A percentile compares a stretch with the other conserved stretches of the same genome.
These are phyloP conservation scores for Liposcelis brunnea DNA, from an alignment of 2,888 invertebrate genomes.

Conservation along the genomic window DNA sequence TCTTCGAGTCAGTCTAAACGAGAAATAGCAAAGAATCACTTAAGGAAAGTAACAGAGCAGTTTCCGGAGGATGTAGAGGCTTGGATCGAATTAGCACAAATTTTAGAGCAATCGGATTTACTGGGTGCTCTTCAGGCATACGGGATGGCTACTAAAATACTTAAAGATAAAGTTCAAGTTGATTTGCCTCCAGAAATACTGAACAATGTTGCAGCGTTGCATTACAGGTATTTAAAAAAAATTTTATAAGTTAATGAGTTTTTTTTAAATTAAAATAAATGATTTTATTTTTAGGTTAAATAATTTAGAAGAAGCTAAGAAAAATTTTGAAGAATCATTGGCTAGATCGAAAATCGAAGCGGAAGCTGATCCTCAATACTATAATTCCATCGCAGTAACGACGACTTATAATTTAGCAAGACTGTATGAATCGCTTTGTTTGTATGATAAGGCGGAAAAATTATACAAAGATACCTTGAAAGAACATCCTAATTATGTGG, in stretches of 20 bases:
- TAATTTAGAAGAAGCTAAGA: constrained; percentile 70
- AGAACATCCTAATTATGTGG: constrained; percentile 96
- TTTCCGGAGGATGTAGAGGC: constrained; percentile 98
- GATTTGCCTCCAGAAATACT: constrained; percentile 95
- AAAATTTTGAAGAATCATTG: constrained; percentile 69
- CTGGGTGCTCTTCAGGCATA: constrained; percentile 81
- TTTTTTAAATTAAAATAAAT: too few species aligned
- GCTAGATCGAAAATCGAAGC: constrained; percentile 66
- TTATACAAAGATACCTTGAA: constrained; percentile 92
- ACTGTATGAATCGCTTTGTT: constrained; percentile 79
- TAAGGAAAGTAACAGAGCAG: constrained; percentile 90
- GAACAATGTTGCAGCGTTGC: constrained; percentile 91
- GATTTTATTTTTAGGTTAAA: too few species aligned
- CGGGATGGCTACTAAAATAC: constrained; percentile 77
- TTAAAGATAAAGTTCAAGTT: constrained; percentile 81
- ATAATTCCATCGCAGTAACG: constrained; percentile 89
- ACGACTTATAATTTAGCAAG: constrained; percentile 93
- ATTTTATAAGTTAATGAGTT: not conserved
- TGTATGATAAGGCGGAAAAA: constrained; percentile 87
- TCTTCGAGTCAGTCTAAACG: constrained; percentile 76
- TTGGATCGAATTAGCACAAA: constrained; percentile 98
- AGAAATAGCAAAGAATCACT: constrained; percentile 82
- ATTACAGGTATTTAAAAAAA: constrained; percentile 40
- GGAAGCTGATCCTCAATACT: constrained; percentile 79
- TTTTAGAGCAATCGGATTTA: constrained; percentile 87